Evolutionary conservation across 35 echinoderm and acorn worm genomes (phyloP).

Genomic region (Lytechinus variegatus): DNA sequence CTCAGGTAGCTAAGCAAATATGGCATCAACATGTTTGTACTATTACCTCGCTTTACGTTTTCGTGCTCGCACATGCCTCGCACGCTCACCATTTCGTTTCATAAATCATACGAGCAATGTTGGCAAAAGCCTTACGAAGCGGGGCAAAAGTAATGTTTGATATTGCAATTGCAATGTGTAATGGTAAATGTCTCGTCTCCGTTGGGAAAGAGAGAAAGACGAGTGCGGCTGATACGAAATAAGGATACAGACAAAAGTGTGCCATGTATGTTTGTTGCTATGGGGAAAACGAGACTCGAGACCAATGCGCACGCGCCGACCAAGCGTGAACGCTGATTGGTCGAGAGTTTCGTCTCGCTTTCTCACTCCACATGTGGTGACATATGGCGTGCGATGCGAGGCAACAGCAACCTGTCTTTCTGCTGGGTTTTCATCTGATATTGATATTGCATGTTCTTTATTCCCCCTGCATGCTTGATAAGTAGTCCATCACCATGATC

Average conservation of each 20-base stretch:
- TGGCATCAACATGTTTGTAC: not conserved
- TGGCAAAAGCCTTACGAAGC: not conserved
- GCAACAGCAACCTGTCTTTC: not conserved
- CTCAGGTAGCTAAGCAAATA: slow-evolving; percentile 11
- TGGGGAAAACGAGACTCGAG: not conserved
- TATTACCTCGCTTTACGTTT: not conserved
- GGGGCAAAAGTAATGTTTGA: not conserved
- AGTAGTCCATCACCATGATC: not conserved
- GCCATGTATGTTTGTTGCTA: not conserved
- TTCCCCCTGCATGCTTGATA: not conserved
- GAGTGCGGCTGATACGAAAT: not conserved
- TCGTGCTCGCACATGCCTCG: not conserved
- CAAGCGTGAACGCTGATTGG: not conserved
- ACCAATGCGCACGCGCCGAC: not conserved
- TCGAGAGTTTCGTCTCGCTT: slow-evolving; percentile 19
- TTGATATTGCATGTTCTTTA: not conserved
- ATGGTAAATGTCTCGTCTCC: not conserved
- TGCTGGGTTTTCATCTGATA: not conserved
- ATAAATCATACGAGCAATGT: not conserved
- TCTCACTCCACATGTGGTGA: not conserved
- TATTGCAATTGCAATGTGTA: not conserved
- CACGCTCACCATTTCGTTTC: not conserved
- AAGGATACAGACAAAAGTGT: not conserved
- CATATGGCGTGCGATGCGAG: not conserved
- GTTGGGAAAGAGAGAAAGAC: not conserved